Base-by-base conservation (phyloP, 2,888 invertebrate genomes). In the Entomobrya proxima region DNA sequence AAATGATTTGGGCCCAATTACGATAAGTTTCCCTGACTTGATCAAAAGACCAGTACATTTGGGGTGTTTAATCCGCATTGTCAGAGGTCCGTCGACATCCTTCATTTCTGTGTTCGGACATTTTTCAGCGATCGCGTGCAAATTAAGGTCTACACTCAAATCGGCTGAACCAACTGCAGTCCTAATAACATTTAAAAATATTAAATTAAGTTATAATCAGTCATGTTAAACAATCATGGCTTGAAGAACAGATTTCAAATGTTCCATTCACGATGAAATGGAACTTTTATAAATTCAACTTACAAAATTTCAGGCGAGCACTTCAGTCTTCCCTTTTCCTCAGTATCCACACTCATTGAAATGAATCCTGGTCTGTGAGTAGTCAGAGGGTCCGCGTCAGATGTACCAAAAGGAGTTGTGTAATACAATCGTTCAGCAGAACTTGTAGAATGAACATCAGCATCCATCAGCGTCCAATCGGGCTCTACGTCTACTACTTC, bases 1-100 rank as follows among this genome's bases (percentile, higher is more conserved):
- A 18, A n/a, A 79, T 0, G 79, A 69, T 37, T 79, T 50, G 13
- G 79, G 9, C 15, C 79, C 79, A 27, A 79, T 13, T 5, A 79
- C 79, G 7, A 37, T 35, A n/a, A 79, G 27, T n/a, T 27, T 50
- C 2, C 79, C 79, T 1, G 35, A 21, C 0, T 79, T 18, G n/a
- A 52, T 52, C 13, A 79, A 11, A 4, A 79, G 37, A 15, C 67
- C 69, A 13, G n/a, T 13, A 18, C 79, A 69, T 30, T 69, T 35
- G 2, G 79, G 79, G 9, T 69, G 27, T 37, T 27, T 27, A 0
- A 79, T 4, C 15, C 52, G 18, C 24, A 79, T 79, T 0, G 52
- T 1, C 21, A 79, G 18, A 0, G 52, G 52, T 9, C 1, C 9
- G n/a, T 52, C 35, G 24, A 7, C 6, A n/a, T 55, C 24, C 44